phyloP scores from a whole-genome alignment of 2,888 invertebrate species.

The Mesoligia furuncula region DNA sequence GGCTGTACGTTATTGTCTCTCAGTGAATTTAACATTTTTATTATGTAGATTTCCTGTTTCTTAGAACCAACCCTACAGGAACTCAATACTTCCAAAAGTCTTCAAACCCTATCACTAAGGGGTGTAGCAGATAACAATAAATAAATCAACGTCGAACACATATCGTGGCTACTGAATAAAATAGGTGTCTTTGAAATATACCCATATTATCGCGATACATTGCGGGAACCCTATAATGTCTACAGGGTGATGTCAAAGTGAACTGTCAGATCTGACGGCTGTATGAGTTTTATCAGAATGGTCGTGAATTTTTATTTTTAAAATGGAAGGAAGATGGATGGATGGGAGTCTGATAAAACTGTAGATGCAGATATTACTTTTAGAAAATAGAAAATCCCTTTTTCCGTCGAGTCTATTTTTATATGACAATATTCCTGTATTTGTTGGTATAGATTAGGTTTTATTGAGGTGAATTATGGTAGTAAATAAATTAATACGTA shows the following conservation, averaged over 20 bases:
- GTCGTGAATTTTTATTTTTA: conserved; percentile 41
- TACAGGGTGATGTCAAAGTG: conserved; percentile 70
- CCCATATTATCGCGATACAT: conserved; percentile 80
- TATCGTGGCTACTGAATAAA: conserved; percentile 80
- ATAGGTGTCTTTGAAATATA: conserved; percentile 86
- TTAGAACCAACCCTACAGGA: conserved; percentile 20
- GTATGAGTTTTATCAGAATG: conserved; percentile 51
- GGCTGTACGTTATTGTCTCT: not conserved
- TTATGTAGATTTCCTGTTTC: conserved; percentile 4
- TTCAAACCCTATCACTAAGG: conserved; percentile 66
- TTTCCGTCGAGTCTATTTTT: not conserved
- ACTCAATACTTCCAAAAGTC: conserved; percentile 49
- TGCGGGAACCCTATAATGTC: conserved; percentile 69
- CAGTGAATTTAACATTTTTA: not conserved
- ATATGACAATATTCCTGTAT: not conserved
- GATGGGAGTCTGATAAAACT: conserved; percentile 3
- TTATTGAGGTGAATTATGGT: not conserved
- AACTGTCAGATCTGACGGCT: conserved; percentile 62
- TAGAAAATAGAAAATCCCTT: not conserved
- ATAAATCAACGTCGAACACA: conserved; percentile 82
- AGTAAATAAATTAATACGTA: not conserved
- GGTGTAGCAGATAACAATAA: conserved; percentile 74
- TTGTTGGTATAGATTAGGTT: not conserved
- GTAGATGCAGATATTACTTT: not conserved
- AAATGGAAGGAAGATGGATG: conserved; percentile 26